phyloP scores from a whole-genome alignment of 2,888 invertebrate species.

The Tupiocoris notatus region DNA sequence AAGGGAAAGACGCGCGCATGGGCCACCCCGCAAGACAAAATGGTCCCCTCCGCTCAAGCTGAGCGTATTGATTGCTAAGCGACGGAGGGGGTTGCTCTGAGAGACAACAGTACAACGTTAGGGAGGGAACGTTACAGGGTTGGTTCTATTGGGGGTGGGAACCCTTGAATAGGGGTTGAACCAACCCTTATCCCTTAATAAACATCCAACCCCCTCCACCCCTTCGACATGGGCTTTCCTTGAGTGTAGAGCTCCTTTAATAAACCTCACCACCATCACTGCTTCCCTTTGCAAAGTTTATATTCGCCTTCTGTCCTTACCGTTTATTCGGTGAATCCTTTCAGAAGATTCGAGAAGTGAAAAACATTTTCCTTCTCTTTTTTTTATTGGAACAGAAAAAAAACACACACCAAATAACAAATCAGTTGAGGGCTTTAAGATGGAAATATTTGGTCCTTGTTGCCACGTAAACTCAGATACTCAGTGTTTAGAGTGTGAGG shows the following conservation, averaged over 20 bases:
- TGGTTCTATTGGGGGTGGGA: background rate
- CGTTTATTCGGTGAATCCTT: background rate
- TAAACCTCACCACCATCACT: background rate
- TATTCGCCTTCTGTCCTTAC: background rate
- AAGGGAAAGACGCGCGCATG: constrained; percentile 34
- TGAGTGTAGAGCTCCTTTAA: constrained; percentile 13
- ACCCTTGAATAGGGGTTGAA: constrained; percentile 11
- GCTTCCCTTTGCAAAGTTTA: too few relatives aligned
- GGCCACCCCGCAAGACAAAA: constrained; percentile 40
- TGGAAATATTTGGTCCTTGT: too few relatives aligned
- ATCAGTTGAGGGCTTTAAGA: too few relatives aligned
- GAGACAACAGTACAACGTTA: constrained; percentile 38
- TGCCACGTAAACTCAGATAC: too few relatives aligned
- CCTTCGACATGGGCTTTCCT: constrained; percentile 2
- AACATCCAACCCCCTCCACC: constrained; percentile 30
- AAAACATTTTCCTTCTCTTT: background rate
- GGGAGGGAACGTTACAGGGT: too few relatives aligned
- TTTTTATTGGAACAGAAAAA: too few relatives aligned
- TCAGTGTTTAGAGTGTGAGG: too few relatives aligned
- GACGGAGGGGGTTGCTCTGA: constrained; percentile 22
- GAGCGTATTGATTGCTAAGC: constrained; percentile 39
- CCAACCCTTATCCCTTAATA: constrained; percentile 41
- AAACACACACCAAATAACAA: too few relatives aligned
- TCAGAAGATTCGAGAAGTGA: background rate
- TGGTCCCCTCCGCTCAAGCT: constrained; percentile 39